Conservation (phyloP, 2,888 invertebrate species). For the Tigriopus californicus region DNA sequence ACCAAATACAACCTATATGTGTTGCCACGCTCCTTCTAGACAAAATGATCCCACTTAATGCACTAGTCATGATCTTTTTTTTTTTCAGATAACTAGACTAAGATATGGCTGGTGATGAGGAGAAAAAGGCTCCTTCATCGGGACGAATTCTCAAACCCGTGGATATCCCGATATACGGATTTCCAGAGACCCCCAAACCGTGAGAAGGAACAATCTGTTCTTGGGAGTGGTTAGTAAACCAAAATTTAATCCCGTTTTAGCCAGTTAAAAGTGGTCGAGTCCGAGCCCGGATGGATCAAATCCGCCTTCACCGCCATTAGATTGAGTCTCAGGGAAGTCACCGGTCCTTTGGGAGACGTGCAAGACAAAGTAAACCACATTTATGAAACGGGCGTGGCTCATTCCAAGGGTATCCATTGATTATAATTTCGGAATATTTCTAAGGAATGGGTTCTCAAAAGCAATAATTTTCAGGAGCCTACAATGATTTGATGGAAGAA, state of each 20-base stretch:
- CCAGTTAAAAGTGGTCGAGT: not conserved
- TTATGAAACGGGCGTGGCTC: constrained; percentile 13
- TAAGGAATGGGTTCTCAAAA: no score
- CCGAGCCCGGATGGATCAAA: not conserved
- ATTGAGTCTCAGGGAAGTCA: not conserved
- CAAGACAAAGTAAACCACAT: constrained; percentile 8
- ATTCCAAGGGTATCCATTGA: not conserved
- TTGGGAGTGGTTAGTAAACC: no score
- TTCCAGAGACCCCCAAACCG: not conserved
- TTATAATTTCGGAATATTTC: no score
- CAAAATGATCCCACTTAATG: no score
- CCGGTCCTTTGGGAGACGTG: not conserved
- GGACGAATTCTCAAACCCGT: not conserved
- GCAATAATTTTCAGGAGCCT: not conserved
- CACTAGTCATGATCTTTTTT: no score
- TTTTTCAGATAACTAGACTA: no score
- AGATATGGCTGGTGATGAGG: no score
- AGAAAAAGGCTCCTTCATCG: no score
- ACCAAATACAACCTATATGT: no score
- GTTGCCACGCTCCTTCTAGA: no score
- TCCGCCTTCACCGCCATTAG: not conserved
- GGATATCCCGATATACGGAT: not conserved
- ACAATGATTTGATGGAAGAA: not conserved
- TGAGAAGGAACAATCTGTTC: no score
- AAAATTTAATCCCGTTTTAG: constrained; percentile 1